Evolutionary conservation across 2,797 vertebrate genomes (phyloP).

Genomic region (Anguilla anguilla): DNA sequence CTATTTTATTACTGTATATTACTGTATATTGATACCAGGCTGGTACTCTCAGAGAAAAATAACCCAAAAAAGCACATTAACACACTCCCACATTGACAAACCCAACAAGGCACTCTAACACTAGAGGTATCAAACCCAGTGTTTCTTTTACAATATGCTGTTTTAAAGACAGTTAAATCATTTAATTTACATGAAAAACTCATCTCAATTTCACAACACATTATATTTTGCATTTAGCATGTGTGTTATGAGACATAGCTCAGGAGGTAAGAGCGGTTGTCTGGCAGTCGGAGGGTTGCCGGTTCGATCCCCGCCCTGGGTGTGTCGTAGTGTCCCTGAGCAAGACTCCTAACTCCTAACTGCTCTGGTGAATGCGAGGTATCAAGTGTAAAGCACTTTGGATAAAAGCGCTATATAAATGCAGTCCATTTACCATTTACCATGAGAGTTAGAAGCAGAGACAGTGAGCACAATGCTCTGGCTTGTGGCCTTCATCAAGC

Average conservation of each 20-base stretch:
- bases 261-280: too few species aligned
- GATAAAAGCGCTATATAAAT: too few species aligned
- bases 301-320: too few species aligned
- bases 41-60: slow-evolving; percentile 6
- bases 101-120: background rate
- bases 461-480: background rate
- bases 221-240: background rate
- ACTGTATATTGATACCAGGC: background rate
- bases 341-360: too few species aligned
- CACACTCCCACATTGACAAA: background rate
- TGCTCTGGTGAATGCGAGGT: too few species aligned
- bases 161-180: background rate
- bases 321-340: too few species aligned
- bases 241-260: background rate
- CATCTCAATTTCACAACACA: background rate
- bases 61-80: background rate
- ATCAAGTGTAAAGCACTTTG: too few species aligned
- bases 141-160: background rate
- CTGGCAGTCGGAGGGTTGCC: too few species aligned
- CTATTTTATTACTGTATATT: background rate
- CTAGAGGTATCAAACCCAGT: background rate
- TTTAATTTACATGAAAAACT: background rate
- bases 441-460: background rate
- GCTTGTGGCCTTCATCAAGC: background rate
- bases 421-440: too few species aligned